Percentiles rank a stretch among this genome's conserved stretches.
phyloP scores from a whole-genome alignment of 2,113 vertebrate species.

The Eurystomus gularis region DNA sequence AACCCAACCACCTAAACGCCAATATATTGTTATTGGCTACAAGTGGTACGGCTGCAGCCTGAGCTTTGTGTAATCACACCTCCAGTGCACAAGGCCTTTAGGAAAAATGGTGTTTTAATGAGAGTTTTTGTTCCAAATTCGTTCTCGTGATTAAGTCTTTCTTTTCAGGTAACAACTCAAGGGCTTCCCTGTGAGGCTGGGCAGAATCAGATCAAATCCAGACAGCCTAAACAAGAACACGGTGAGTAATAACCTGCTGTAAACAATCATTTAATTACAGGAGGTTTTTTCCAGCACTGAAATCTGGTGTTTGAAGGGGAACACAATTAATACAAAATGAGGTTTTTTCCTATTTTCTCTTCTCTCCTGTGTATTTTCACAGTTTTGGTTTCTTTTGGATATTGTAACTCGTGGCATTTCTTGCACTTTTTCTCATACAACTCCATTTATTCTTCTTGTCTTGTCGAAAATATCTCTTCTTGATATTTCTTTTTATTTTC shows the following conservation, averaged over 20 bases:
- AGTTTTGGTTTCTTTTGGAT: background rate
- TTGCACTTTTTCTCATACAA: background rate
- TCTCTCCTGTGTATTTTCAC: background rate
- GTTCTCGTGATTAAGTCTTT: conserved; percentile 15
- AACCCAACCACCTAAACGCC: conserved; percentile 18
- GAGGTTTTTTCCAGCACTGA: background rate
- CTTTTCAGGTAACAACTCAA: conserved; percentile 30
- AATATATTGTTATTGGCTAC: conserved; percentile 23
- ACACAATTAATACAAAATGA: background rate
- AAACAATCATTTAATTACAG: conserved; percentile 31
- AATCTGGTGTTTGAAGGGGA: background rate
- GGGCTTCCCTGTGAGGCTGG: background rate
- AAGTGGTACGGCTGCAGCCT: conserved; percentile 11
- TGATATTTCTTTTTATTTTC: background rate
- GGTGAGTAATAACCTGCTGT: conserved; percentile 18
- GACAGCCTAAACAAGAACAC: background rate
- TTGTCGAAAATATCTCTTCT: background rate
- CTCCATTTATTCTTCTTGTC: background rate
- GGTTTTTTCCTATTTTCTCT: background rate
- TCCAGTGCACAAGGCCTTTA: background rate
- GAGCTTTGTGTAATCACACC: conserved; percentile 19
- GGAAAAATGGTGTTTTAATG: conserved; percentile 49
- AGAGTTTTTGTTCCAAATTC: conserved; percentile 51
- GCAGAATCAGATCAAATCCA: conserved; percentile 6
- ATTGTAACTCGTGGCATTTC: background rate